phyloP scores from a whole-genome alignment of 2,113 vertebrate species.

The Planiliza haematocheilus region DNA sequence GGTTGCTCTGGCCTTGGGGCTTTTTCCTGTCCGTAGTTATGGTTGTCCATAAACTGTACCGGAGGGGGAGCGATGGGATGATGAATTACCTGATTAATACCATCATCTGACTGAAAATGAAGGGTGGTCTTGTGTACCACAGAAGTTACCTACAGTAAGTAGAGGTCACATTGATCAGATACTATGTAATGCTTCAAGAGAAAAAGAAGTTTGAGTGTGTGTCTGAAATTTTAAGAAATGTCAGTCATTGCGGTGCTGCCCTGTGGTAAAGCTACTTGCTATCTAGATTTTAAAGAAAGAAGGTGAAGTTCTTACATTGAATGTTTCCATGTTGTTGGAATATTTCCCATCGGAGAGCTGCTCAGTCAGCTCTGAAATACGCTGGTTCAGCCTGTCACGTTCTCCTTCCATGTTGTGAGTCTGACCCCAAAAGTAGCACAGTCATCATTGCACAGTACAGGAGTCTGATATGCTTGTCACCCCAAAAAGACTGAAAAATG shows the following conservation, averaged over 20 bases:
- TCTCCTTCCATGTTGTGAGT: conserved; percentile 79
- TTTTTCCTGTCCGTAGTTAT: conserved; percentile 64
- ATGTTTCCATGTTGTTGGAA: conserved; percentile 76
- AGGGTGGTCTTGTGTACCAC: conserved; percentile 61
- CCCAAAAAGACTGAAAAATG: not conserved
- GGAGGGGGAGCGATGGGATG: conserved; percentile 76
- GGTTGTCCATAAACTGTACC: conserved; percentile 79
- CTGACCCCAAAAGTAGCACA: conserved; percentile 53
- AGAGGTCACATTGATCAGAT: conserved; percentile 25
- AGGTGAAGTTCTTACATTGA: conserved; percentile 77
- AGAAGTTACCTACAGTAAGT: conserved; percentile 66
- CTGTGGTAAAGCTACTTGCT: not conserved
- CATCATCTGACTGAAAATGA: conserved; percentile 66
- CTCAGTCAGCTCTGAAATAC: conserved; percentile 80
- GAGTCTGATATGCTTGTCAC: not conserved
- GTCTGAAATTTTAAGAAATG: not conserved
- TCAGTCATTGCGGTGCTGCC: not conserved
- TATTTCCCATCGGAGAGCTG: conserved; percentile 77
- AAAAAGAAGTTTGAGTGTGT: no score
- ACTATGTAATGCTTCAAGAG: not conserved
- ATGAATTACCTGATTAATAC: conserved; percentile 50
- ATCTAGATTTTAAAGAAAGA: not conserved
- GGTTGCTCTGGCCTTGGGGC: conserved; percentile 67
- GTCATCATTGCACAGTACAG: not conserved
- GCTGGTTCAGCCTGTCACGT: conserved; percentile 77